Base-by-base conservation (phyloP, 2,113 vertebrate genomes). In the Pandion haliaetus region DNA sequence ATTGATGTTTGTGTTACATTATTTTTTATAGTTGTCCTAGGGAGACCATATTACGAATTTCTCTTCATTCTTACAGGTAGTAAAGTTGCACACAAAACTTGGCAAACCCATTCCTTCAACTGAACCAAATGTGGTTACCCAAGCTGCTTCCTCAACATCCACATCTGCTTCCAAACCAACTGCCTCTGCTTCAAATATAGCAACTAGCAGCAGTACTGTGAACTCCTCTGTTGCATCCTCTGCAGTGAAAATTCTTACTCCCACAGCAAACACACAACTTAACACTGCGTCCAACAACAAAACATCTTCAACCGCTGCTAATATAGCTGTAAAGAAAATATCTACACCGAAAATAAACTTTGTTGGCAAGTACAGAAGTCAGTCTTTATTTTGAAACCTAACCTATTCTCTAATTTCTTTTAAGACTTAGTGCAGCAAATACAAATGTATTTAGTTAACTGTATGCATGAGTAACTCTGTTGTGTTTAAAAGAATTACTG, bases 101-200 rank as follows among this genome's bases (percentile, higher is more conserved):
- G 99, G 99, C 86, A 99, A 99, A 96, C 99, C 99, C 66, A 99
- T 99, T 98, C 99, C 99, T 79, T 99, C 99, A 16, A 99, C 99
- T 32, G 99, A 99, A 98, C 99, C 99, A 95, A 99, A 99, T 6
- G 99, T 99, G 95, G 98, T 99, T 89, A 98, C 98, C 65, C 99
- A 99, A 95, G 98, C 98, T 24, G 96, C 98, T 23, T 98, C 99
- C 31, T 98, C 99, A 88, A 98, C 98, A 94, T 98, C 99, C 36
- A 96, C 99, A 47, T 98, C 99, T 86, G 94, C 98, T 96, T 98
- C 98, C 87, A 99, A 99, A 92, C 98, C 98, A 14, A 93, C 98
- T 82, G 94, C 98, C 52, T 98, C 99, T 49, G 96, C 98, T 93
- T 98, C 98, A 90, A 98, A 98, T 98, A 98, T 98, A 81, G 97